phyloP scores from a whole-genome alignment of 2,113 vertebrate species.

The Promerops cafer region DNA sequence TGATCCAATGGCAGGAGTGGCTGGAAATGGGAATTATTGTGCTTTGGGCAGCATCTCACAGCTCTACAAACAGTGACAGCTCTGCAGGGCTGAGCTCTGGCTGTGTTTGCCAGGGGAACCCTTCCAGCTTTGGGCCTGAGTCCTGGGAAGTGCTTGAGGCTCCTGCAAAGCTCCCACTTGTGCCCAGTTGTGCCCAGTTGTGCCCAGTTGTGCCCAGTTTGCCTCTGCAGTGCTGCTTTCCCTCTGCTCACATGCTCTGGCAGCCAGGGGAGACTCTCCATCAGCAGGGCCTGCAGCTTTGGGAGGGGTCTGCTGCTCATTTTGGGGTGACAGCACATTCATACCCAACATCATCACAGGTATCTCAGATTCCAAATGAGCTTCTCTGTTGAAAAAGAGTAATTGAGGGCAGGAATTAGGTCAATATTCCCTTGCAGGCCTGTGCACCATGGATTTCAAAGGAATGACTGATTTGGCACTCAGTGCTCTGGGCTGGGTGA shows the following conservation, averaged over 20 bases:
- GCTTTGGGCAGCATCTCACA: too few relatives aligned
- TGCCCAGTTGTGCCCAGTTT: neutral
- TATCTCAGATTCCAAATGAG: neutral
- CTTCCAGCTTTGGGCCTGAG: neutral
- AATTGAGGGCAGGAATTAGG: neutral
- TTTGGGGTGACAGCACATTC: neutral
- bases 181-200: neutral
- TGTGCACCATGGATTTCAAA: accelerated
- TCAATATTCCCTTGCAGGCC: neutral
- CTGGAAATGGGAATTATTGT: neutral
- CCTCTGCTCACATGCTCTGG: neutral
- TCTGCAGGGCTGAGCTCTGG: neutral
- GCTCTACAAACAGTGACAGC: accelerated
- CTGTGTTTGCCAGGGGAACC: neutral
- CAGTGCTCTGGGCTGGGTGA: neutral
- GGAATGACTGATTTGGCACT: neutral
- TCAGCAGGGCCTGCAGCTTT: neutral
- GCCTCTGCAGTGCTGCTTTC: neutral
- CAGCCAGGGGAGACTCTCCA: neutral
- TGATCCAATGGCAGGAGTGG: neutral
- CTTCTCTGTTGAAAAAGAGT: neutral
- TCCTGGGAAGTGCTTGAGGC: too few relatives aligned
- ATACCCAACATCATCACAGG: neutral
- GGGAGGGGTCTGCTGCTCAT: neutral
- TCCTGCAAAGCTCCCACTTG: neutral